Base-by-base conservation (phyloP, 2,888 invertebrate species). In the Agriotes lineatus region DNA sequence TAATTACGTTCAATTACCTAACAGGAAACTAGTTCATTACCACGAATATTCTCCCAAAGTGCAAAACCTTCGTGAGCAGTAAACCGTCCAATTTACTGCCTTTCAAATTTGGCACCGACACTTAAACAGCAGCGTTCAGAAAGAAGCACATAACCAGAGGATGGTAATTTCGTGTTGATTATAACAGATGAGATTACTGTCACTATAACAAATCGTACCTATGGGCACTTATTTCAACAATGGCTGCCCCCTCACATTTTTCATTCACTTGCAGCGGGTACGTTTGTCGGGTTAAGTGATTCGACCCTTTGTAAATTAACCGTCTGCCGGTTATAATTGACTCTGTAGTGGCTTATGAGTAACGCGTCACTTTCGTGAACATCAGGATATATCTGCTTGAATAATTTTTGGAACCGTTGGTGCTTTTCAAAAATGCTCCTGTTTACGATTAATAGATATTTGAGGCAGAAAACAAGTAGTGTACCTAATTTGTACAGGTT, bases 221-320 rank as follows among this genome's bases (percentile, higher is more conserved):
- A 60, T 69, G 65, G 50, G 39, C 57, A 56, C 64, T 65, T 65
- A 57, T 69, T 71, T 72, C 62, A 71, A 66, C 64, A 69, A 66
- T 56, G 58, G 57, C 63, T 67, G 67, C 66, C 65, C 72, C 69
- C 67, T 68, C 67, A 71, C 70, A 70, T 72, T 74, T 69, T 75
- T 76, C 75, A 77, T 78, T 78, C 77, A 76, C 71, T 74, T 72
- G 74, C 65, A 66, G 69, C 60, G 69, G 68, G 72, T 72, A 67
- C 69, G 68, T 72, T 73, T 62, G 52, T 62, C 33, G 76, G 81
- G 81, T 81, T 78, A 81, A 81, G 75, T 80, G 79, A 81, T 79
- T 76, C 79, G 81, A 81, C 81, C 81, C 78, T 73, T 78, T 75
- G 75, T 80, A 80, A 81, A 80, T 81, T 81, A 79, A 78, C 76